phyloP scores from a whole-genome alignment of 2,797 vertebrate species.

The Acanthurus lineatus region DNA sequence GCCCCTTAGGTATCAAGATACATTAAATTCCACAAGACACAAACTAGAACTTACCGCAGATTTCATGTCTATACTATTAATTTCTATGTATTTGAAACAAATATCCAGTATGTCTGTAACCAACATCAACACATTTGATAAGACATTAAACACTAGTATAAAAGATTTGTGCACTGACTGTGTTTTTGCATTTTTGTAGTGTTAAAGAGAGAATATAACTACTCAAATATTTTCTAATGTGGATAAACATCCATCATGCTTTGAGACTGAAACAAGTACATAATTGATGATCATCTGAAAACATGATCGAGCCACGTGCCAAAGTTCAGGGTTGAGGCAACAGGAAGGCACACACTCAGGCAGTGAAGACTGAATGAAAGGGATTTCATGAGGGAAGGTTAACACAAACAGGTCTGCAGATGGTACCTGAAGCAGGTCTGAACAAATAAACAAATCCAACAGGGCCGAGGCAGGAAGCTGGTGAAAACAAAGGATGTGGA shows the following conservation, averaged over 20 bases:
- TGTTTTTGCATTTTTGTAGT: background rate
- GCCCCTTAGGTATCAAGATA: background rate
- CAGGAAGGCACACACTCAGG: background rate
- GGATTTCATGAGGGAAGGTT: background rate
- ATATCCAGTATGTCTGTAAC: background rate
- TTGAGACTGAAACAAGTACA: background rate
- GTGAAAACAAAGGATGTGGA: background rate
- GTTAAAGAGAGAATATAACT: background rate
- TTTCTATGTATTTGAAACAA: background rate
- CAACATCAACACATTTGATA: background rate
- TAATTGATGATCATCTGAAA: slow-evolving; percentile 10
- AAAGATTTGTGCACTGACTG: background rate
- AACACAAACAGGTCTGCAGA: background rate
- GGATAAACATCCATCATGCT: background rate
- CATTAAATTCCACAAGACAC: background rate
- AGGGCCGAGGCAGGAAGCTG: background rate
- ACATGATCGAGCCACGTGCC: background rate
- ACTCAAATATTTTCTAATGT: background rate
- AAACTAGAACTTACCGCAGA: too few species aligned
- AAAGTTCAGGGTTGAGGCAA: background rate
- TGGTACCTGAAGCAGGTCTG: background rate
- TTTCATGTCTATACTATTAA: too few species aligned
- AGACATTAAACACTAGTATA: background rate
- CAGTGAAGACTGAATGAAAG: background rate
- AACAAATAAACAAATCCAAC: background rate